Evolutionary conservation across 2,797 vertebrate genomes (phyloP).

Genomic region (Acomys russatus): DNA sequence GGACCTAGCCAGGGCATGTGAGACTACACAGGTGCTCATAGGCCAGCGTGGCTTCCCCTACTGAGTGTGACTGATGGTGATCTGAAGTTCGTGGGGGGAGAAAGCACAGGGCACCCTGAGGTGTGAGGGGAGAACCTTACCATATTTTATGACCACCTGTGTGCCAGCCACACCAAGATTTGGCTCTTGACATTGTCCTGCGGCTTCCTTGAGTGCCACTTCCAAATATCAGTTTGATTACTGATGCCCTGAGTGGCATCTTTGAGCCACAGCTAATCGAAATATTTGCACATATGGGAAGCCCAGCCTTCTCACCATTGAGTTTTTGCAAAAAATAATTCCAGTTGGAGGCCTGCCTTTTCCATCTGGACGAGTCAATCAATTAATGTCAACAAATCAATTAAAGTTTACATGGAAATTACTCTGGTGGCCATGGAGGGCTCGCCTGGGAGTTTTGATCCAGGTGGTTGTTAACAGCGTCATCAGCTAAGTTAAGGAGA

Average conservation of each 20-base stretch:
- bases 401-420: neutral
- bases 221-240: no score
- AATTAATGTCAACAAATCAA: constrained; percentile 29
- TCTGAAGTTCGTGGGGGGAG: neutral
- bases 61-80: neutral
- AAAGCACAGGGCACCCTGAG: rapidly evolving
- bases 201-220: rapidly evolving
- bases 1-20: neutral
- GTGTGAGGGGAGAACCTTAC: neutral
- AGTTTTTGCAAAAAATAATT: constrained; percentile 28
- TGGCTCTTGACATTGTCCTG: rapidly evolving
- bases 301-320: neutral
- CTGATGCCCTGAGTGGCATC: neutral
- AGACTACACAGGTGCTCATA: neutral
- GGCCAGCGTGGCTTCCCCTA: neutral
- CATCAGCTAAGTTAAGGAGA: neutral
- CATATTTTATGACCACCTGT: no score
- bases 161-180: no score
- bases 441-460: neutral
- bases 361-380: neutral
- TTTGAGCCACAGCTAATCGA: neutral
- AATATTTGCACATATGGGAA: neutral
- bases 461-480: neutral
- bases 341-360: neutral
- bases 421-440: neutral